Base-by-base conservation (phyloP, 2,113 vertebrate species). In the Willisornis vidua region DNA sequence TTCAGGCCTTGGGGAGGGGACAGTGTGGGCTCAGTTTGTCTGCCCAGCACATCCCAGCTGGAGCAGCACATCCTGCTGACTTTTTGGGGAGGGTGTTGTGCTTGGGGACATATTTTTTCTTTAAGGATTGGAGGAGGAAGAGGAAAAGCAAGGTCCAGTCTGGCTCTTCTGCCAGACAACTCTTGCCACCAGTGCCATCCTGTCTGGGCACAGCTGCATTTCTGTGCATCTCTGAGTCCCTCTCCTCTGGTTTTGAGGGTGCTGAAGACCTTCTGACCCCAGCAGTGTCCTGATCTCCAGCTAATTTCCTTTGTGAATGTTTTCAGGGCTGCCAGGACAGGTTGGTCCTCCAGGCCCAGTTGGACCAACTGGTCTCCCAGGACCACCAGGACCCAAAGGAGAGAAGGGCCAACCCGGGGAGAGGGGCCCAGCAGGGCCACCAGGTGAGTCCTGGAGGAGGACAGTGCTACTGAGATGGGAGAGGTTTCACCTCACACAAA, bases 391-490 rank as follows among this genome's bases (percentile, higher is more conserved):
- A 18, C 97, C 98, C 54, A 98, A 98, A 96, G 98, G 98, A 61
- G 98, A 98, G 93, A 95, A 91, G 55, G 98, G 98, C 52, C 97
- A 98, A 20, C 90, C 94, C 0, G 99, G 99, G 8, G 96, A 98
- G 89, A 98, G 94, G 61, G 98, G 98, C 51, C 97, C 97, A 0
- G 96, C 97, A 8, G 99, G 98, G 80, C 98, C 98, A 57, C 97
- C 97, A 28, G 99, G 99, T 99, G 96, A 98, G 97, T 88, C 15
- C 73, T 52, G 18, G 33, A 12, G 20, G 12, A 52, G 41, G 26
- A 31, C 31, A 61, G 26, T 31, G 55, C 78, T 87, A 24, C 66
- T 17, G 3, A 6, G 31, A 14, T 12, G 19, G 39, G 49, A 61
- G 51, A 10, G 8, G 41, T 29, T 81, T 75, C 26, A 29, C 41